Conservation (phyloP, 2,888 invertebrate genomes). For the Pristionchus exspectatus region DNA sequence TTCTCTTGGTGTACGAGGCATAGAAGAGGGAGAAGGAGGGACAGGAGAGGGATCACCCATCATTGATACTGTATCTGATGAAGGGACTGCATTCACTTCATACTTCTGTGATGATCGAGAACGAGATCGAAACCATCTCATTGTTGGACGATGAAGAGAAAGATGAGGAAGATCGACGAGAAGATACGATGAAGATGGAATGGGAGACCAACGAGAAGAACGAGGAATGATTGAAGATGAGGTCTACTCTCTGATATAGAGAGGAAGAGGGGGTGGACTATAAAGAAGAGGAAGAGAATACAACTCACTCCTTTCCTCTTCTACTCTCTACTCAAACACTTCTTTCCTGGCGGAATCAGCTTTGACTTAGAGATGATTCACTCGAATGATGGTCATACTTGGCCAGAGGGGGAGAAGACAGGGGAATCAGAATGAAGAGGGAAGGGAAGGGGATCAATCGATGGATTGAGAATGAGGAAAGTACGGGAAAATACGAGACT, state of each 20-base stretch:
- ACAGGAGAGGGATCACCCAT: background rate
- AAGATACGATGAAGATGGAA: conserved; percentile 13
- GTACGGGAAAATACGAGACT: conserved; percentile 19
- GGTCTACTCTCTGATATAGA: background rate
- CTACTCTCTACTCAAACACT: conserved; percentile 5
- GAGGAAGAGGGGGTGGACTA: background rate
- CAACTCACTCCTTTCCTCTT: background rate
- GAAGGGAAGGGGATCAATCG: background rate
- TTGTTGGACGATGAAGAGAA: background rate
- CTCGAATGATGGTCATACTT: background rate
- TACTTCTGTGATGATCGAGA: conserved; percentile 25
- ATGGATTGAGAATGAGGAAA: background rate
- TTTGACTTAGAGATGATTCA: conserved; percentile 8
- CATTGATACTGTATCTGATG: background rate
- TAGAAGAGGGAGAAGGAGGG: conserved; percentile 25
- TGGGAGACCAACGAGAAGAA: background rate
- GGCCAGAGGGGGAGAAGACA: background rate
- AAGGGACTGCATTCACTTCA: background rate
- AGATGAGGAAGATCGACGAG: conserved; percentile 18
- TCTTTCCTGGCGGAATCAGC: conserved; percentile 10
- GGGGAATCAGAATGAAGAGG: background rate
- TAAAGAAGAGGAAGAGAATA: conserved; percentile 18
- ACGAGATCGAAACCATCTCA: conserved; percentile 46
- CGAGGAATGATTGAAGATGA: conserved; percentile 10
- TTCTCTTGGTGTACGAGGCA: conserved; percentile 49